These are phyloP conservation scores for Cartodere bifasciata DNA, from an alignment of 2,888 invertebrate genomes.

Conservation along the genomic window DNA sequence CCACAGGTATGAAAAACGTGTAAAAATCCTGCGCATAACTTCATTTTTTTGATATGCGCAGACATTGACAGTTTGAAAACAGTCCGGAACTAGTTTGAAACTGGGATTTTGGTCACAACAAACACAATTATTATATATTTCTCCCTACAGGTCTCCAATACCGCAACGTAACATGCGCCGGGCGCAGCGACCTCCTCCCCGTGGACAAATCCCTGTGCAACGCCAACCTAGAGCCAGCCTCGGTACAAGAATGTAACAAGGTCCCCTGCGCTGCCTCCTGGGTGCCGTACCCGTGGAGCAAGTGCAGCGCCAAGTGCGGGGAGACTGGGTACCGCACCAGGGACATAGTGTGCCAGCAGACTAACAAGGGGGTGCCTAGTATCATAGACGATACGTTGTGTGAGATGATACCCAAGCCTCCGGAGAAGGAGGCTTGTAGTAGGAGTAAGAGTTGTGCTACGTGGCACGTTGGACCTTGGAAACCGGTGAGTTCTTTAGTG, in stretches of 20 bases:
- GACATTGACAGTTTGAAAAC: no score
- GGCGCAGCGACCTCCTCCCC: slow-evolving; percentile 53
- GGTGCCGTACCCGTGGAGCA: slow-evolving; percentile 65
- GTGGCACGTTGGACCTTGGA: slow-evolving; percentile 86
- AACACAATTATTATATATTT: no score
- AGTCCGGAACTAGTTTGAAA: no score
- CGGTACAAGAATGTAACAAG: slow-evolving; percentile 58
- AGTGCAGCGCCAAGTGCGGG: slow-evolving; percentile 75
- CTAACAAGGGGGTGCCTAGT: slow-evolving; percentile 55
- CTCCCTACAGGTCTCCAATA: slow-evolving; percentile 62
- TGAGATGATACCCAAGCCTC: slow-evolving; percentile 57
- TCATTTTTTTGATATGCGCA: no score
- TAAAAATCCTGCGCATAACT: no score
- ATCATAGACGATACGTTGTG: slow-evolving; percentile 68
- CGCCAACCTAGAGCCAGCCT: slow-evolving; percentile 54
- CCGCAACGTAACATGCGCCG: slow-evolving; percentile 69
- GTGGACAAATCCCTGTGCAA: slow-evolving; percentile 73
- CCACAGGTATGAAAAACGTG: no score
- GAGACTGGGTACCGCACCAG: slow-evolving; percentile 51
- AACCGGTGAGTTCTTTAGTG: slow-evolving; percentile 50
- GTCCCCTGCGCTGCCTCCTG: slow-evolving; percentile 72
- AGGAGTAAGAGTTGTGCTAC: slow-evolving; percentile 65
- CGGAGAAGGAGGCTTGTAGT: slow-evolving; percentile 59
- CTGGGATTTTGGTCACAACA: no score
- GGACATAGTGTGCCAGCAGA: slow-evolving; percentile 68